These are phyloP conservation scores for Drosophila takahashii DNA, from an alignment of 1,140 invertebrate species.

Conservation along the genomic window DNA sequence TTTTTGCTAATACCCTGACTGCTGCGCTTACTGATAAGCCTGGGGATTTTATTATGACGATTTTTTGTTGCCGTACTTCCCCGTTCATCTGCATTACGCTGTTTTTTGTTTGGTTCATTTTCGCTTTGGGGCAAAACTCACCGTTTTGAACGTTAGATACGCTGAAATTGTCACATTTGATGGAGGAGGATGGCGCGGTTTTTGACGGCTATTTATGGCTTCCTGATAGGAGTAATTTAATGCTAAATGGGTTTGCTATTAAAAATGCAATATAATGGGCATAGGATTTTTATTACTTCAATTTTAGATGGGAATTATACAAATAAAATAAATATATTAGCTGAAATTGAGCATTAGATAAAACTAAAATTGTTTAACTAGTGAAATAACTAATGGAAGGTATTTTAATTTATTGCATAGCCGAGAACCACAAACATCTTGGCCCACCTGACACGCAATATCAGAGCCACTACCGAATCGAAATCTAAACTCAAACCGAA, in stretches of 20 bases:
- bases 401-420: neutral
- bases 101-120: constrained; percentile 31
- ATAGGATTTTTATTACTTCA: no score
- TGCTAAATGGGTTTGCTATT: constrained; percentile 14
- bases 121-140: constrained; percentile 31
- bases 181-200: neutral
- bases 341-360: no score
- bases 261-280: neutral
- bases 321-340: no score
- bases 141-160: constrained; percentile 23
- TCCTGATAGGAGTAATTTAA: constrained; percentile 30
- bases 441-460: constrained; percentile 25
- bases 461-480: constrained; percentile 10
- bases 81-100: constrained; percentile 21
- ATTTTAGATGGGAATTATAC: no score
- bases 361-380: no score
- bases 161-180: constrained; percentile 16
- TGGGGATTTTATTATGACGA: constrained; percentile 74
- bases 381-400: neutral
- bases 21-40: constrained; percentile 75
- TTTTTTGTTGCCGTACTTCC: constrained; percentile 47
- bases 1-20: constrained; percentile 62
- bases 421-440: constrained; percentile 1
- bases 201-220: constrained; percentile 30
- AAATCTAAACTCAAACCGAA: constrained; percentile 28